A percentile compares a stretch with the other conserved stretches of the same genome.
These are phyloP conservation scores for Acanthosoma haemorrhoidale DNA, from an alignment of 2,888 invertebrate species.

Conservation along the genomic window DNA sequence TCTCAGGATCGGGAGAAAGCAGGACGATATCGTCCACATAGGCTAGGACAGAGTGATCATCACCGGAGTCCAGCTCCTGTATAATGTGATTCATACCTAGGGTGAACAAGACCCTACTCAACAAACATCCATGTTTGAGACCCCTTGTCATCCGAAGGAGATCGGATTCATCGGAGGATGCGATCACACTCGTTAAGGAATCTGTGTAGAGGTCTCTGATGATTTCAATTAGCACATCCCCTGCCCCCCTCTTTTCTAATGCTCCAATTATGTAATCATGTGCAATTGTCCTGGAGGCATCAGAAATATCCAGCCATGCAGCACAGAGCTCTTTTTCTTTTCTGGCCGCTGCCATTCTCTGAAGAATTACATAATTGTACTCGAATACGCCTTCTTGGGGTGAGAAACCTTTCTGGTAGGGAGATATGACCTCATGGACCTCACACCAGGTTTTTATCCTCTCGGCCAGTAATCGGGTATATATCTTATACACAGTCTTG, in stretches of 20 bases:
- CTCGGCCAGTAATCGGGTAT: constrained; percentile 35
- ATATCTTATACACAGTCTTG: too few relatives aligned
- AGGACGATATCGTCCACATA: not conserved
- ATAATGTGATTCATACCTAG: not conserved
- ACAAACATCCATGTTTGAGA: constrained; percentile 20
- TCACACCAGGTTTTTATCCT: too few relatives aligned
- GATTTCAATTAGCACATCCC: not conserved
- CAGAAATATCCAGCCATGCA: constrained; percentile 26
- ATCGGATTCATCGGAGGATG: not conserved
- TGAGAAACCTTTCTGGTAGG: too few relatives aligned
- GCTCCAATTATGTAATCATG: not conserved
- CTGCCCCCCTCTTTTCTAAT: not conserved
- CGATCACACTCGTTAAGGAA: constrained; percentile 15
- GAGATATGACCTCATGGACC: too few relatives aligned
- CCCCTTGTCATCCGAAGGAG: constrained; percentile 8
- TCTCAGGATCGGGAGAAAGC: not conserved
- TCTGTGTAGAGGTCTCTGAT: not conserved
- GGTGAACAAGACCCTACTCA: constrained; percentile 20
- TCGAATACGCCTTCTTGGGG: constrained; percentile 16
- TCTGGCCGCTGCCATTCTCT: not conserved
- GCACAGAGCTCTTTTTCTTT: not conserved
- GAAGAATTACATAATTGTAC: constrained; percentile 25
- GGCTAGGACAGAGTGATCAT: not conserved
- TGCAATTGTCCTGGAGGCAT: constrained; percentile 23
- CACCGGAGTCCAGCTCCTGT: not conserved